phyloP scores from a whole-genome alignment of 2,888 invertebrate genomes.

The Brachyptera putata region DNA sequence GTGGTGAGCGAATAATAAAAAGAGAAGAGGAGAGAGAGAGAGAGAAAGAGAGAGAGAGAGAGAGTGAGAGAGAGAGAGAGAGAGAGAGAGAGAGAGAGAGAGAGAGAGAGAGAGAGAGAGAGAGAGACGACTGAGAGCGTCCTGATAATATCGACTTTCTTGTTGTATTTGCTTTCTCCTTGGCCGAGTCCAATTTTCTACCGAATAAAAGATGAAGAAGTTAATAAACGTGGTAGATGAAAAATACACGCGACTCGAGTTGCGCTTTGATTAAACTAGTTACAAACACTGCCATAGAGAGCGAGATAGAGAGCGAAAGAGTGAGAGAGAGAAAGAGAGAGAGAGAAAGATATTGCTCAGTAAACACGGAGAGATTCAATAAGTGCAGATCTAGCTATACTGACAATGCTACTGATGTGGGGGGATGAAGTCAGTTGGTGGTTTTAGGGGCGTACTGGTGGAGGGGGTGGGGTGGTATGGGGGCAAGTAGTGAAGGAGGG shows the following conservation, averaged over 20 bases:
- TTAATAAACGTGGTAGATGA: constrained; percentile 41
- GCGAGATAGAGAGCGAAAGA: too few relatives aligned
- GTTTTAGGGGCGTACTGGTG: too few relatives aligned
- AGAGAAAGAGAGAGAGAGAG: too few relatives aligned
- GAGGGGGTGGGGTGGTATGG: constrained; percentile 34
- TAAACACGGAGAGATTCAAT: constrained; percentile 35
- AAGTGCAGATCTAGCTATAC: constrained; percentile 37
- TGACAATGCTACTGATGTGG: too few relatives aligned
- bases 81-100: too few relatives aligned
- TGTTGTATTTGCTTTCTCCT: constrained; percentile 42
- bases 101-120: too few relatives aligned
- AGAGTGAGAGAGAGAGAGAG: too few relatives aligned
- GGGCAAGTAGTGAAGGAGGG: constrained; percentile 31
- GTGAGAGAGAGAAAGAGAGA: background rate
- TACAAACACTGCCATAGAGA: constrained; percentile 35
- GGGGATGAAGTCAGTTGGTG: too few relatives aligned
- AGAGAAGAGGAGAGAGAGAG: too few relatives aligned
- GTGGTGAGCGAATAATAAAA: background rate
- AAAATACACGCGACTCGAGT: constrained; percentile 36
- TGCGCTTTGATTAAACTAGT: constrained; percentile 37
- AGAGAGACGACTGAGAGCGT: too few relatives aligned
- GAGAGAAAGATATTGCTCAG: constrained; percentile 20
- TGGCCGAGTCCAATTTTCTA: constrained; percentile 42
- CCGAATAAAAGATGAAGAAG: constrained; percentile 44
- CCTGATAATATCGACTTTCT: constrained; percentile 32